phyloP scores from a whole-genome alignment of 1,140 invertebrate genomes.

The Drosophila sproati region DNA sequence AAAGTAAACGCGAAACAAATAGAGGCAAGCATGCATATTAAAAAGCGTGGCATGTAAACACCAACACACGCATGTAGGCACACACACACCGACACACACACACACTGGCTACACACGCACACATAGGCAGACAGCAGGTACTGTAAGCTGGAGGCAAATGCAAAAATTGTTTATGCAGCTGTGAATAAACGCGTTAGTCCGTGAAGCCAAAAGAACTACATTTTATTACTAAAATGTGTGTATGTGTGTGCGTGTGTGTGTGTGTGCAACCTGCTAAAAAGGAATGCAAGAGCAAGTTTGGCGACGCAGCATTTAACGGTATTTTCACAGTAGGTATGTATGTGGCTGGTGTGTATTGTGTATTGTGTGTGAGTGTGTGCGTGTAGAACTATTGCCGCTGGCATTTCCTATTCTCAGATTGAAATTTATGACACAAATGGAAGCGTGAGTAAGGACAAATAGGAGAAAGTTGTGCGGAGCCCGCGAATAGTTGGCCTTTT shows the following conservation, averaged over 20 bases:
- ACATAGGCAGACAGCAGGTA: constrained; percentile 4
- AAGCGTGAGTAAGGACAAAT: neutral
- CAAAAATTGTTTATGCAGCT: constrained; percentile 33
- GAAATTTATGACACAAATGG: constrained; percentile 64
- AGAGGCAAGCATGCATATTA: constrained; percentile 64
- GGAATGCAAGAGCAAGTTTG: constrained; percentile 56
- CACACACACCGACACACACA: neutral
- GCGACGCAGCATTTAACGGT: constrained; percentile 57
- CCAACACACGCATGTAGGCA: neutral
- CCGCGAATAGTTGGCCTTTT: constrained; percentile 21
- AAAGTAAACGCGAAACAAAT: constrained; percentile 40
- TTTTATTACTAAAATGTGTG: constrained; percentile 68
- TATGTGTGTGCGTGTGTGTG: constrained; percentile 8
- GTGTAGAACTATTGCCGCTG: constrained; percentile 13
- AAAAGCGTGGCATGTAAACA: constrained; percentile 44
- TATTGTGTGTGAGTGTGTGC: constrained; percentile 16
- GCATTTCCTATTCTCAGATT: constrained; percentile 42
- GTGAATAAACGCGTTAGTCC: constrained; percentile 53
- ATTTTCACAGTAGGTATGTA: neutral
- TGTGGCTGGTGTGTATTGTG: neutral
- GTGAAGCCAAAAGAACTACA: constrained; percentile 70
- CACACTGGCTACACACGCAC: constrained; percentile 12
- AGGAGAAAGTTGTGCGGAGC: neutral
- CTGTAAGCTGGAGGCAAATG: constrained; percentile 27
- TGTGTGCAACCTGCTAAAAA: constrained; percentile 42